Base-by-base conservation (phyloP, 2,113 vertebrate genomes). In the Sphaerodactylus townsendi region DNA sequence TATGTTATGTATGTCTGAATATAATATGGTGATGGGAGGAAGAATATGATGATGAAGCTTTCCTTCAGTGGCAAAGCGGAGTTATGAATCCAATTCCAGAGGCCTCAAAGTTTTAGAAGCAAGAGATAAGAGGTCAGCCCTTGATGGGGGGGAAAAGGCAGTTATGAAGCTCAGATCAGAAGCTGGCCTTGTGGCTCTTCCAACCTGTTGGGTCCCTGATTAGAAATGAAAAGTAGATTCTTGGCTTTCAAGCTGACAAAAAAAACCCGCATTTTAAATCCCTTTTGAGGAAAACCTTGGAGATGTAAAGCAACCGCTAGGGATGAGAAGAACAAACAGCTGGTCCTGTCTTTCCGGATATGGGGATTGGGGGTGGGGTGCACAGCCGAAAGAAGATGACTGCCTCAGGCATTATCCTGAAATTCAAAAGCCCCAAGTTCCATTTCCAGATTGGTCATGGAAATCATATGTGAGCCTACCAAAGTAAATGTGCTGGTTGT, bases 251-350 rank as follows among this genome's bases (percentile, higher is more conserved):
- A 28, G 73, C 2, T 77, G 79, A n/a, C 87, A 56, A 56, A 17
- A 56, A 56, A 69, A 72, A 77, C 81, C 17, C 3, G 73, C 62
- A 39, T 48, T 56, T 86, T 5, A 9, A 88, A 50, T 30, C 28
- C 28, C 77, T 56, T 91, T 82, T 78, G 78, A 73, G 75, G 83
- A 77, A 39, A 85, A 41, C 71, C 81, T 74, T 74, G 56, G 56
- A 82, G 81, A 82, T 82, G 81, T 65, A 74, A 77, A 70, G 19
- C 65, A 70, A 25, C 56, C 17, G 10, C 48, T 10, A 17, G 46
- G 65, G 65, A 65, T 84, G 17, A 70, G 77, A 84, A 84, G 74
- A 77, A 77, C 35, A 70, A 77, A 56, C 65, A 84, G 74, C 64
- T 77, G 25, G 72, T 33, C 21, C 72, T 65, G 25, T 37, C n/a